phyloP scores from a whole-genome alignment of 2,113 vertebrate genomes.

The Thomomys bottae region DNA sequence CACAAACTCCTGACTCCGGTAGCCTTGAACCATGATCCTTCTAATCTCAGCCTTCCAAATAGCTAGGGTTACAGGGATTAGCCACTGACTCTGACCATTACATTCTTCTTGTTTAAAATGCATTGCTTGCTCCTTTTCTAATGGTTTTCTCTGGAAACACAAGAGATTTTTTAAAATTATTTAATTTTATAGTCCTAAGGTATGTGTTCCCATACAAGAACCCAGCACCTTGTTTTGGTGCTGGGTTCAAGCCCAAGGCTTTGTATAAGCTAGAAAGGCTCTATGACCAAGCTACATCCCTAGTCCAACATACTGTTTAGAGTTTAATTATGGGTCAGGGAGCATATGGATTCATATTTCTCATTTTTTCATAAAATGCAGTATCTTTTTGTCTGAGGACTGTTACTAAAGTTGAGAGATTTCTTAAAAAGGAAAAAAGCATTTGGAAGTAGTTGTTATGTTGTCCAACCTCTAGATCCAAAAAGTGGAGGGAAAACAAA shows the following conservation, averaged over 20 bases:
- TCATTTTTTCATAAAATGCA: neutral
- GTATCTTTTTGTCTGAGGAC: slow-evolving; percentile 34
- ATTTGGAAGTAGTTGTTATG: slow-evolving; percentile 20
- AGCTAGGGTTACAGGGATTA: too few relatives aligned
- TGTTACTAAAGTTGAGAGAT: slow-evolving; percentile 13
- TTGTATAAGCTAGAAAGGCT: neutral
- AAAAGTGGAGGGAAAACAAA: neutral
- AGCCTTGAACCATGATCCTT: too few relatives aligned
- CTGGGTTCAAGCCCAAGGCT: neutral
- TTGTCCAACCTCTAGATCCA: slow-evolving; percentile 15
- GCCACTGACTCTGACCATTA: too few relatives aligned
- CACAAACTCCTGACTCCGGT: too few relatives aligned
- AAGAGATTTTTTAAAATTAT: slow-evolving; percentile 5
- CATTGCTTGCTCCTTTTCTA: slow-evolving; percentile 14
- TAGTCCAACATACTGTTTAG: slow-evolving; percentile 12
- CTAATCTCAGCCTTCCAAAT: too few relatives aligned
- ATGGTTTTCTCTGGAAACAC: slow-evolving; percentile 50
- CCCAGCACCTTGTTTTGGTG: neutral
- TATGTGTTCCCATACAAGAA: neutral
- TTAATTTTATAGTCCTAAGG: slow-evolving; percentile 17
- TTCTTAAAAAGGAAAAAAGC: slow-evolving; percentile 9
- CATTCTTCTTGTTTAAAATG: neutral
- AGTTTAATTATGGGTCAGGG: neutral
- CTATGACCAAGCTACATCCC: neutral
- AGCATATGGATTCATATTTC: neutral